These are phyloP conservation scores for Erpobdella octoculata DNA, from an alignment of 2,888 invertebrate species.

Conservation along the genomic window DNA sequence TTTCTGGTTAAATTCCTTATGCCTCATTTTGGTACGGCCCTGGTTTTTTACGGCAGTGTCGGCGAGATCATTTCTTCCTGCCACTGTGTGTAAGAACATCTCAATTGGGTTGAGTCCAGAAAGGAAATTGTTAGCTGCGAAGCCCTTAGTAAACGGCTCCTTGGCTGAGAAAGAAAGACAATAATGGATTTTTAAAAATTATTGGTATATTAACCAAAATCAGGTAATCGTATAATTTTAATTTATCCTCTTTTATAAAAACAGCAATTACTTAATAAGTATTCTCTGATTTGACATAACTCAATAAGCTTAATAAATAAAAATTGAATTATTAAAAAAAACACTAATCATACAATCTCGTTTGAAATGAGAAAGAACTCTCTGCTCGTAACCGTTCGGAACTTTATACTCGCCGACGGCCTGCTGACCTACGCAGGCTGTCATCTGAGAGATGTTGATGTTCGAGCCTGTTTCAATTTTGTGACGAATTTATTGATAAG, in stretches of 20 bases:
- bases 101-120: constrained; percentile 92
- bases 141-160: constrained; percentile 90
- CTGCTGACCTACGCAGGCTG: constrained; percentile 98
- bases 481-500: no score
- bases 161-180: constrained; percentile 58
- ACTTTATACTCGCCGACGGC: constrained; percentile 93
- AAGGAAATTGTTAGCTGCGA: constrained; percentile 95
- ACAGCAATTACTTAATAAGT: no score
- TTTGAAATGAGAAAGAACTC: constrained; percentile 88
- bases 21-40: no score
- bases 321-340: no score
- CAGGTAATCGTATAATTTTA: no score
- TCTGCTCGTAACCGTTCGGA: constrained; percentile 89
- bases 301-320: no score
- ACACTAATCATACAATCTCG: no score
- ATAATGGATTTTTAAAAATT: no score
- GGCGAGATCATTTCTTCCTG: constrained; percentile 85
- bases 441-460: constrained; percentile 99
- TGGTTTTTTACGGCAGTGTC: constrained; percentile 99
- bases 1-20: no score
- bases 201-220: no score
- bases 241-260: no score
- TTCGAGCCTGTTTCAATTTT: constrained; percentile 73
- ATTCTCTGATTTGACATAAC: no score
- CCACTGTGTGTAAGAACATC: constrained; percentile 99